Base-by-base conservation (phyloP, 1,140 invertebrate species). In the Drosophila parabipectinata region DNA sequence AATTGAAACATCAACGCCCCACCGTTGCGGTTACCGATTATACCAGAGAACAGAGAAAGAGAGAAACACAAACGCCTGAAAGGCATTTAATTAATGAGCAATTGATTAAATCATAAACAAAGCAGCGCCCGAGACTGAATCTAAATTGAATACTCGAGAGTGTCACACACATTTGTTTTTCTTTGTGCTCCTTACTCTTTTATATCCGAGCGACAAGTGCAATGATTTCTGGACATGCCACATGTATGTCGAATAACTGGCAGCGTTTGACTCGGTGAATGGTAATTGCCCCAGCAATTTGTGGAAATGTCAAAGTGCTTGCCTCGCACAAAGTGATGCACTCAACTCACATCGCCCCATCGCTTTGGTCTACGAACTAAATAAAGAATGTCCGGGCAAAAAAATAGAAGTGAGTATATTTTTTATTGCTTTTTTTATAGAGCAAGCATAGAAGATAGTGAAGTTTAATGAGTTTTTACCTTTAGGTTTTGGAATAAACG, bases 71-170 rank as follows among this genome's bases (percentile, higher is more conserved):
- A 55, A 44, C 41, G 24, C 12, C 26, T 21, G 37, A 41, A 72
- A 58, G 62, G 57, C 82, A 71, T 88, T 87, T 88, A 88, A 82
- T 87, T 82, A 87, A 87, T 87, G 83, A 88, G 79, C 61, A 83
- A 88, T 87, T 88, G 67, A 87, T 88, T 88, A 77, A 87, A 88
- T 87, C 80, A 88, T 79, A 87, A 88, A 87, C 82, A 85, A 85
- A 77, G 63, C 74, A 45, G 39, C 30, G 45, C 44, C n/a, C 34
- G 24, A 45, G 30, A 63, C 32, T 34, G 61, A 79, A 64, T 78
- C 58, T 69, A 69, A 83, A 83, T 83, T 68, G 79, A 78, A 47
- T 37, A 47, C 68, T 53, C 62, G 39, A 58, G 44, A 59, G 63
- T 77, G 79, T 54, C 44, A 28, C n/a, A 28, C 9, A 37, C 63